Base-by-base conservation (phyloP, 1,140 invertebrate species). In the Muscidifurax raptorellus region DNA sequence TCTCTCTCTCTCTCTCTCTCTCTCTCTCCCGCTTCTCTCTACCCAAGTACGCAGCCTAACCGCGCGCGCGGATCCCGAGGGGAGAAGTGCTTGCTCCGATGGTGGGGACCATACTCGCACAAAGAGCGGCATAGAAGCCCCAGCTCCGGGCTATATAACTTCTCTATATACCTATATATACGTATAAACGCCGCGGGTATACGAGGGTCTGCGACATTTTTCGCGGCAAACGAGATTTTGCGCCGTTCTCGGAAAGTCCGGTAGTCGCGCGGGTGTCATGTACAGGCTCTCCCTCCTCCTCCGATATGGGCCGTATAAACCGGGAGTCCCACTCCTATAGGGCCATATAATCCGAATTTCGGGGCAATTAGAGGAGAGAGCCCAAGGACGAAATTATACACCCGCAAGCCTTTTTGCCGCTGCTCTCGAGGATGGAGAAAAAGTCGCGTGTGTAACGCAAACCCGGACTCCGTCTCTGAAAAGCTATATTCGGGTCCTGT, bases 381-480 rank as follows among this genome's bases (percentile, higher is more conserved):
- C 27, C 18, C 36, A 40, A 47, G 36, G 72, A 22, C 72, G 72
- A 44, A 75, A 75, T 44, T 27, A 44, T 75, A 47, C 32, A 47
- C 32, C 15, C 40, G 27, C 67, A 69, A 69, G 28, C 27, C 67
- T 69, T 69, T 69, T n/a, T n/a, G n/a, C n/a, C n/a, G n/a, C n/a
- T n/a, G n/a, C n/a, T n/a, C n/a, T n/a, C 1, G 22, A 30, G 30
- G 66, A 1, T 12, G 13, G 28, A 28, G 10, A 59, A 69, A 69
- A 69, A 69, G 52, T 64, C 13, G 27, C 13, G 1, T 5, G 52
- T 59, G 52, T 59, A 59, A 59, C 52, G 22, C 22, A 30, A 75
- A 82, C 71, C 80, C 80, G 71, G 47, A 82, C 69, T 47, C 36
- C 36, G 36, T 40, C 79, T 40, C 32, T 64, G 80, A 40, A 36